Evolutionary conservation across 2,797 vertebrate genomes (phyloP).

Genomic region (Euphonia xanthogaster): DNA sequence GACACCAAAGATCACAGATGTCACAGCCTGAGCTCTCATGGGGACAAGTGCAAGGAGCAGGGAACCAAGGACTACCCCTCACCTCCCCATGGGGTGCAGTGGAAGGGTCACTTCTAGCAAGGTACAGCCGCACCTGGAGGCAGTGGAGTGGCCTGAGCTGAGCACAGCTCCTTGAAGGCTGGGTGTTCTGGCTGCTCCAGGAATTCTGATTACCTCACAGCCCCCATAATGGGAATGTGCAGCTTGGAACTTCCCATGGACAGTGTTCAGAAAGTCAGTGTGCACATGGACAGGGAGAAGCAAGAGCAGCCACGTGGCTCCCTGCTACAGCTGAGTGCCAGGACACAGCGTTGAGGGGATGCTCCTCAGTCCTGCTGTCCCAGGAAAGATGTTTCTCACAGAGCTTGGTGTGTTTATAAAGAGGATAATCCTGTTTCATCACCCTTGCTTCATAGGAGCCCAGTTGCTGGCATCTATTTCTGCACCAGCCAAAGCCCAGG

Average conservation of each 20-base stretch:
- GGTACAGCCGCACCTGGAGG: background rate
- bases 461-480: background rate
- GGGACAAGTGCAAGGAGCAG: background rate
- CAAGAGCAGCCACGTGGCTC: fast-evolving
- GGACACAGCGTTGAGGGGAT: fast-evolving
- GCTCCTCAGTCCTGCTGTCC: background rate
- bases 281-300: background rate
- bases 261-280: background rate
- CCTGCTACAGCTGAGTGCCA: background rate
- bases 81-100: background rate
- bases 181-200: background rate
- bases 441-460: background rate
- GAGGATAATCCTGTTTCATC: background rate
- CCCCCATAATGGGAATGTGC: background rate
- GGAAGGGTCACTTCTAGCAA: background rate
- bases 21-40: background rate
- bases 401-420: background rate
- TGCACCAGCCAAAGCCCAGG: fast-evolving
- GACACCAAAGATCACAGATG: background rate
- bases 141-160: background rate
- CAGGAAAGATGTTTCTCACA: background rate
- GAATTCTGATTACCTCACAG: background rate
- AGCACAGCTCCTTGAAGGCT: background rate
- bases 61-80: background rate
- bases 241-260: fast-evolving